Evolutionary conservation across 2,113 vertebrate species (phyloP), one percentile per base, ranked within the genome.

Genomic region (Seriola aureovittata): DNA sequence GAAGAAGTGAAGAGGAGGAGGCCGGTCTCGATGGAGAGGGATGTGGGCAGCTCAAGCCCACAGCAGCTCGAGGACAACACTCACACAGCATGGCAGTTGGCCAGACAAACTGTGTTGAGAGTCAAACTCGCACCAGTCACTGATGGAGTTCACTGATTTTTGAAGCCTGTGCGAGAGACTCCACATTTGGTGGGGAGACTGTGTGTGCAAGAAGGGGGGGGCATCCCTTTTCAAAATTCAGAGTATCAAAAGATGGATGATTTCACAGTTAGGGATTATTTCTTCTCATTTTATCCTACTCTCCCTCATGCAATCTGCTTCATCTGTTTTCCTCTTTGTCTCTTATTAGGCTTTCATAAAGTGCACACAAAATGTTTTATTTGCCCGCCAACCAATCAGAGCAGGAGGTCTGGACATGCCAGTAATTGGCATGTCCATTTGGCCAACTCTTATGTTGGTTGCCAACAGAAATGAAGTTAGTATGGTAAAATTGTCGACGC

Each of bases 1-100:
- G 4, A 71, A 78, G 73, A 84, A 88, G 75, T 71, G 25, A 58
- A 90, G 78, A 81, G 14, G 82, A 75, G 14, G 52, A 80, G 91
- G 71, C 50, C 63, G 10, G 82, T 82, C 85, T 88, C 76, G 0
- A 71, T 46, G 32, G 90, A 82, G 81, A 69, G 55, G 69, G 77
- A 80, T 84, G 91, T 81, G 92, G 71, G 82, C 77, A 57, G 75
- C 55, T 16, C 23, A 67, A 84, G 52, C 79, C 75, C 76, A 86
- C 84, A 78, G 81, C 80, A 87, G 90, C 89, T 72, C 75, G 48
- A 81, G 75, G 85, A 92, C 84, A 90, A 81, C 64, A 73, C 71
- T 68, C 84, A 46, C 75, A 52, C 80, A 75, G 78, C 63, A 48
- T 14, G 23, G 69, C 74, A 79, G 84, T 80, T 46, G 68, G 85